Evolutionary conservation across 2,888 invertebrate genomes (phyloP).

Genomic region (Heliconius ethilla): DNA sequence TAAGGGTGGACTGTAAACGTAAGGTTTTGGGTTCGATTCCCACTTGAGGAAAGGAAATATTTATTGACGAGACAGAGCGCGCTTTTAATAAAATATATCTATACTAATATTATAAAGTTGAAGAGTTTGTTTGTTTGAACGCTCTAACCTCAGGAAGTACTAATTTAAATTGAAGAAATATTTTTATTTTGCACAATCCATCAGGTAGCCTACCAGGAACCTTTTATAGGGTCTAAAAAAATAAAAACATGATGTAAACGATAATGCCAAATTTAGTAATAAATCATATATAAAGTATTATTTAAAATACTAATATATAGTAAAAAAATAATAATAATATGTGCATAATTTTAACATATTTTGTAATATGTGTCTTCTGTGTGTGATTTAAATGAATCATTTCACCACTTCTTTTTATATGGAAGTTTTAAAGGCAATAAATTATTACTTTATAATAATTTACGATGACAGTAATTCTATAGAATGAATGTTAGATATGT

Average conservation of each 20-base stretch:
- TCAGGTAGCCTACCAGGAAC: too few species aligned
- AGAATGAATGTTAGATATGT: background rate
- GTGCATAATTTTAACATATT: background rate
- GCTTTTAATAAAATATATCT: too few species aligned
- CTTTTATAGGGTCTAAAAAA: background rate
- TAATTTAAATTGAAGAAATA: too few species aligned
- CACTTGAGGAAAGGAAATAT: too few species aligned
- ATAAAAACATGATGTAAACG: background rate
- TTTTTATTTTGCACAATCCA: too few species aligned
- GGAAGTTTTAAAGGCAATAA: background rate
- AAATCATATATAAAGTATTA: background rate
- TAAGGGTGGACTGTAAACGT: too few species aligned
- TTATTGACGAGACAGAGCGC: too few species aligned
- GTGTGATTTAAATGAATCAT: background rate
- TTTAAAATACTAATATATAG: too few species aligned
- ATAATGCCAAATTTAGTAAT: background rate
- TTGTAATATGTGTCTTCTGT: constrained; percentile 5
- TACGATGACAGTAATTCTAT: background rate
- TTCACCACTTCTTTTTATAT: constrained; percentile 1
- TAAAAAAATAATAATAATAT: constrained; percentile 2
- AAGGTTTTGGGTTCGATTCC: too few species aligned
- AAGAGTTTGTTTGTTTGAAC: too few species aligned
- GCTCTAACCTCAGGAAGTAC: too few species aligned
- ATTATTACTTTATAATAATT: background rate
- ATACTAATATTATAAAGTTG: too few species aligned